phyloP scores from a whole-genome alignment of 2,113 vertebrate genomes.

The Collichthys lucidus region DNA sequence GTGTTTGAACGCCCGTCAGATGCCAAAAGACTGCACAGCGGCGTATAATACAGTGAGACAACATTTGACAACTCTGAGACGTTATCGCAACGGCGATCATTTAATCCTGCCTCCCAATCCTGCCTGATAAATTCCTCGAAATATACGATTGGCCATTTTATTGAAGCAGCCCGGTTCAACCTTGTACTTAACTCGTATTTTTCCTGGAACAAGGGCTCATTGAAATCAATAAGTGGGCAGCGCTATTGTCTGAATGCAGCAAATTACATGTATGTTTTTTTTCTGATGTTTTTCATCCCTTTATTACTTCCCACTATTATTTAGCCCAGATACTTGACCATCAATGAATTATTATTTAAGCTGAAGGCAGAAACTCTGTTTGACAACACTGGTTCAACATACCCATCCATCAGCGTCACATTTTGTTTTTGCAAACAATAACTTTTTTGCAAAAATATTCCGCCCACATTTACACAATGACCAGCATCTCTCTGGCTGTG shows the following conservation, averaged over 20 bases:
- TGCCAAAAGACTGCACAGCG: background rate
- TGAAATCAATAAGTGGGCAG: constrained; percentile 10
- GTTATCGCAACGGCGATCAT: background rate
- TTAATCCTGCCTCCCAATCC: background rate
- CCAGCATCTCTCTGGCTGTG: background rate
- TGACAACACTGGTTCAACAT: background rate
- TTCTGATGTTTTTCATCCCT: background rate
- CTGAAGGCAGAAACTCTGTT: background rate
- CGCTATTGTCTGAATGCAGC: background rate
- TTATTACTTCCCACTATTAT: background rate
- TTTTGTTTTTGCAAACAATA: background rate
- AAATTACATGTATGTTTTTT: background rate
- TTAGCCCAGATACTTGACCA: background rate
- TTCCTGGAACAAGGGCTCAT: background rate
- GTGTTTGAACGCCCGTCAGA: background rate
- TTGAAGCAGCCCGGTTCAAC: too few relatives aligned
- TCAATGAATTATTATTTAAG: constrained; percentile 13
- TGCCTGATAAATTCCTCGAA: background rate
- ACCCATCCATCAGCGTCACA: constrained; percentile 45
- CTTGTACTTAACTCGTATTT: background rate
- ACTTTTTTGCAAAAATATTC: background rate
- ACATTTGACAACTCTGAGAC: background rate
- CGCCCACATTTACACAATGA: constrained; percentile 26
- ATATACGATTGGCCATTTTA: background rate
- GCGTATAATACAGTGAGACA: background rate